phyloP scores from a whole-genome alignment of 1,140 invertebrate species.

The Papilio glaucus region DNA sequence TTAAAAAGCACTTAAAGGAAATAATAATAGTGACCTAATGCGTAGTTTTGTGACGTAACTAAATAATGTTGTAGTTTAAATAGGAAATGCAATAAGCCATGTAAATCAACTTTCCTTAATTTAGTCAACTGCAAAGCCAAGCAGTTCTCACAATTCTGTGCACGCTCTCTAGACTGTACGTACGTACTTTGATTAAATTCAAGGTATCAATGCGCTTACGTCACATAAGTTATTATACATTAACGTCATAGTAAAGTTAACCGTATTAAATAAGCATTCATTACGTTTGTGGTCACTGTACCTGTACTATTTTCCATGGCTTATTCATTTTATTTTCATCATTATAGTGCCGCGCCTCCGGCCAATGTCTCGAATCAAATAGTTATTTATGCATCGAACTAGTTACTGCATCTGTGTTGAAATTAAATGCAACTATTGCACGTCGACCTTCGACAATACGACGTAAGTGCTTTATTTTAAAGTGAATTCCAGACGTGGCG shows the following conservation, averaged over 20 bases:
- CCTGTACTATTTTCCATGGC: not conserved
- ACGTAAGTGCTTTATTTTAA: constrained; percentile 20
- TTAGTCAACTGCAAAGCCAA: not conserved
- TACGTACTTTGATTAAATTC: constrained; percentile 5
- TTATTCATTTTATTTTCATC: constrained; percentile 25
- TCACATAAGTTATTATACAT: constrained; percentile 34
- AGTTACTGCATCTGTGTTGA: constrained; percentile 26
- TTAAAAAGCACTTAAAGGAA: too few species aligned
- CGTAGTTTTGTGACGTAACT: too few species aligned
- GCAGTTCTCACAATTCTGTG: not conserved
- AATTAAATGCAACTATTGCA: constrained; percentile 33
- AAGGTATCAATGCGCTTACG: not conserved
- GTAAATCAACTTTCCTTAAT: too few species aligned
- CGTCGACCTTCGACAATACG: constrained; percentile 18
- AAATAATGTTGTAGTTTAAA: too few species aligned
- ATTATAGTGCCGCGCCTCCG: constrained; percentile 8
- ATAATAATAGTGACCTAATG: too few species aligned
- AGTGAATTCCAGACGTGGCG: constrained; percentile 6
- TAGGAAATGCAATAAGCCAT: too few species aligned
- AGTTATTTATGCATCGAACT: constrained; percentile 17
- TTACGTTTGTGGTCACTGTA: not conserved
- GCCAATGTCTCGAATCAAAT: constrained; percentile 18
- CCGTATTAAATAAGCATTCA: constrained; percentile 33
- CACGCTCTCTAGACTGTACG: not conserved
- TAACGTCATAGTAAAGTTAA: constrained; percentile 43